phyloP scores from a whole-genome alignment of 2,797 vertebrate genomes.

The Danio jaintianensis region DNA sequence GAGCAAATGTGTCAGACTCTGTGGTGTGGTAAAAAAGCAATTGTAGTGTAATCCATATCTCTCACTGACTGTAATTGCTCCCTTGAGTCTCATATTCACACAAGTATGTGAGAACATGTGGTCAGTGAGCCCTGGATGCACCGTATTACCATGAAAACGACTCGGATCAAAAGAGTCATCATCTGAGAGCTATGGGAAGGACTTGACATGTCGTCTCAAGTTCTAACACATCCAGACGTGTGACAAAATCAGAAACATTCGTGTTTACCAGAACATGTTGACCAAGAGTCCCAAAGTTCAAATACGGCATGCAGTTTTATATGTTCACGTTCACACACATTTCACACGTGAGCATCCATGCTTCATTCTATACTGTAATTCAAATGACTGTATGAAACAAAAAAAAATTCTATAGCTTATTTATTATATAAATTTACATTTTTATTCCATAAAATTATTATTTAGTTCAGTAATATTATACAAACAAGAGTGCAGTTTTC shows the following conservation, averaged over 20 bases:
- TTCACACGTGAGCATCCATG: neutral
- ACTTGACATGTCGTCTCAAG: conserved; percentile 65
- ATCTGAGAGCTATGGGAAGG: conserved; percentile 51
- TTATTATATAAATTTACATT: no score
- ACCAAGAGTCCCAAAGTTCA: neutral
- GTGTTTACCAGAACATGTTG: neutral
- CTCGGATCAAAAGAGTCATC: conserved; percentile 64
- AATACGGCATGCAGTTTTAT: neutral
- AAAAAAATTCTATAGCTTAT: no score
- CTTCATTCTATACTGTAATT: neutral
- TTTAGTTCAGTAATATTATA: no score
- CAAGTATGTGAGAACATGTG: conserved; percentile 56
- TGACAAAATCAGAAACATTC: conserved; percentile 26
- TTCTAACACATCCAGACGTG: conserved; percentile 36
- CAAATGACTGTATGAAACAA: no score
- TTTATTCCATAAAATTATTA: no score
- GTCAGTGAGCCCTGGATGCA: conserved; percentile 55
- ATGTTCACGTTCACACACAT: neutral
- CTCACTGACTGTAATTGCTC: conserved; percentile 53
- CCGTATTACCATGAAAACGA: conserved; percentile 64
- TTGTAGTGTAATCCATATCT: conserved; percentile 47
- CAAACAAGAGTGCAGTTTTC: no score
- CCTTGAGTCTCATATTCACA: conserved; percentile 59
- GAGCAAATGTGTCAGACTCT: conserved; percentile 44
- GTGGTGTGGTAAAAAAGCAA: conserved; percentile 45